Evolutionary conservation across 35 echinoderm and acorn worm species (phyloP), one percentile per base, ranked within the genome.

Genomic region (Heliocidaris tuberculata): DNA sequence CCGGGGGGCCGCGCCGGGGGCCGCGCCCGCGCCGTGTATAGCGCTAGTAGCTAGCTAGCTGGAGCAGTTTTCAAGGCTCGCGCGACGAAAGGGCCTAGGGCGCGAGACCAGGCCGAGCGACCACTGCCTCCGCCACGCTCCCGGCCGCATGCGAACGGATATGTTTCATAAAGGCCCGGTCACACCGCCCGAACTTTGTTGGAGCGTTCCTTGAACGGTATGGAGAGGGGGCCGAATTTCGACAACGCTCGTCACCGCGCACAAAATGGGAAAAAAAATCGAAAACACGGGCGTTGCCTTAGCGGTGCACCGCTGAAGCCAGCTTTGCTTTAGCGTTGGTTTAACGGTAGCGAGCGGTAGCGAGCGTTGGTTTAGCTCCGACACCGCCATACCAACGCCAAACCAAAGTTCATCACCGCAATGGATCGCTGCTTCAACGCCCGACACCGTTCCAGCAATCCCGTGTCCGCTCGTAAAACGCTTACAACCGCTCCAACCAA

Each of bases 351-450:
- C 86, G 86, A 88, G 86, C 86, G 86, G 86, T 88, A 88, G 29
- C 86, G 86, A 88, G 86, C 86, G 86, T 88, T 88, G 86, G 86
- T 88, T 32, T 32, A 9, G 86, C 86, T 24, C 2, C 30, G 86
- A 32, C 86, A 70, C 60, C 60, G 2, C 86, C 31, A 88, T 88
- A 88, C 86, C 86, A 88, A 88, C 86, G 86, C 86, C 86, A 88
- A 32, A 35, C 86, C 86, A 88, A 88, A 88, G 86, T 88, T 88
- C 86, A 88, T 88, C 86, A 88, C 86, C 86, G 86, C 86, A 88
- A 88, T 88, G 86, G 86, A 88, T 88, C 86, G 86, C 86, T 88
- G 86, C 86, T 88, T 88, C 86, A 88, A 88, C 86, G 86, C 86
- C 86, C 86, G 86, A 88, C 86, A 88, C 86, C 86, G 86, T 88